phyloP scores from a whole-genome alignment of 2,888 invertebrate genomes.

The Cantharis rufa region DNA sequence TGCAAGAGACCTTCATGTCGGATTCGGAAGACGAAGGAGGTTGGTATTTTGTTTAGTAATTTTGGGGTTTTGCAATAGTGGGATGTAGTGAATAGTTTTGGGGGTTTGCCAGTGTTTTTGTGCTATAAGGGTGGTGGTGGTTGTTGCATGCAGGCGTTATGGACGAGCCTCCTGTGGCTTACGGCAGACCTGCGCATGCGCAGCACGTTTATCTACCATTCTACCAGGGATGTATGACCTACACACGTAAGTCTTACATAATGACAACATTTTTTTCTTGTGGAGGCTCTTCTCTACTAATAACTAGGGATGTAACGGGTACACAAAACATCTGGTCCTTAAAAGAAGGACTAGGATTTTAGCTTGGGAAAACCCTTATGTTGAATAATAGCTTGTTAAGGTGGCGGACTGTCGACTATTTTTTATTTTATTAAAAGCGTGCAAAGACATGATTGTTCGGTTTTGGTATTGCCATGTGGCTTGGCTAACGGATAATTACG shows the following conservation, averaged over 20 bases:
- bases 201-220: constrained; percentile 82
- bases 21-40: constrained; percentile 99
- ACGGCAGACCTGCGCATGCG: constrained; percentile 75
- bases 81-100: constrained; percentile 13
- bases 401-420: not conserved
- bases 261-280: constrained; percentile 7
- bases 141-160: constrained; percentile 54
- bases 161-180: constrained; percentile 56
- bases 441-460: too few species aligned
- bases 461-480: too few species aligned
- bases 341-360: not conserved
- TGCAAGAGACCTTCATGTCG: constrained; percentile 98
- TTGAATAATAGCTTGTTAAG: not conserved
- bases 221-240: constrained; percentile 81
- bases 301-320: not conserved
- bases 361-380: not conserved
- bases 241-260: constrained; percentile 71
- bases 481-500: too few species aligned
- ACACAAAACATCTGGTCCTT: not conserved
- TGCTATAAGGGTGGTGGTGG: constrained; percentile 47
- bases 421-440: too few species aligned
- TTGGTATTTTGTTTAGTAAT: constrained; percentile 53
- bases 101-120: constrained; percentile 22
- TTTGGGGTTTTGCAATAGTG: constrained; percentile 5
- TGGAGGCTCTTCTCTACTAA: not conserved